These are phyloP conservation scores for Cryptoblepharus egeriae DNA, from an alignment of 2,797 vertebrate genomes.

Conservation along the genomic window DNA sequence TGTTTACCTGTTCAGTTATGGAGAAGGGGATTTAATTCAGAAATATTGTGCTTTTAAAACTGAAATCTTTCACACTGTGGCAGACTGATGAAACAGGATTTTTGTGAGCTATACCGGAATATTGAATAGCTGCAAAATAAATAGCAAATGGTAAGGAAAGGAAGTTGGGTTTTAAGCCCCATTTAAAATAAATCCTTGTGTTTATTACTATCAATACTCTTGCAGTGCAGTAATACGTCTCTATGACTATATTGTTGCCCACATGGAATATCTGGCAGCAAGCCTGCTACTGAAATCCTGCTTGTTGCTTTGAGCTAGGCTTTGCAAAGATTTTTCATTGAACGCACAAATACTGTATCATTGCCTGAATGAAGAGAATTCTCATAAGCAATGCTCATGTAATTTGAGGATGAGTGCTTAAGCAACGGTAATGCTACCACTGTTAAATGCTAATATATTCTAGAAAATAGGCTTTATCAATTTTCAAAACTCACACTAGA, in stretches of 20 bases:
- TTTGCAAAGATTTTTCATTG: constrained; percentile 41
- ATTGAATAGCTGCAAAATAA: constrained; percentile 73
- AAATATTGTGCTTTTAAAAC: constrained; percentile 59
- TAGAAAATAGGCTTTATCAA: constrained; percentile 5
- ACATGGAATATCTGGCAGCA: constrained; percentile 36
- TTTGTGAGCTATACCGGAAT: constrained; percentile 68
- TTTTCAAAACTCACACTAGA: neutral
- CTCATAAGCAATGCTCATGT: neutral
- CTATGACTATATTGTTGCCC: constrained; percentile 55
- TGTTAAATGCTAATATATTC: neutral
- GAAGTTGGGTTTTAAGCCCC: constrained; percentile 68
- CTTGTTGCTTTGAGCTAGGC: constrained; percentile 43
- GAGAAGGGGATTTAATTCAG: constrained; percentile 64
- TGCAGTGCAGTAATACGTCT: constrained; percentile 55
- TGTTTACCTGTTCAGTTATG: constrained; percentile 60
- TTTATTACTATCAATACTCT: constrained; percentile 64
- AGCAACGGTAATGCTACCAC: neutral
- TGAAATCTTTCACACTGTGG: constrained; percentile 44
- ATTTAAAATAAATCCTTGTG: constrained; percentile 71
- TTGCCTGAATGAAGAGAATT: neutral
- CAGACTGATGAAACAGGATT: constrained; percentile 67
- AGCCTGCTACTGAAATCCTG: constrained; percentile 41
- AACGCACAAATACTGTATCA: neutral
- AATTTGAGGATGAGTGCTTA: neutral
- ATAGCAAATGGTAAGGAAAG: constrained; percentile 66